phyloP scores from a whole-genome alignment of 2,797 vertebrate genomes.

The Sarcophilus harrisii region DNA sequence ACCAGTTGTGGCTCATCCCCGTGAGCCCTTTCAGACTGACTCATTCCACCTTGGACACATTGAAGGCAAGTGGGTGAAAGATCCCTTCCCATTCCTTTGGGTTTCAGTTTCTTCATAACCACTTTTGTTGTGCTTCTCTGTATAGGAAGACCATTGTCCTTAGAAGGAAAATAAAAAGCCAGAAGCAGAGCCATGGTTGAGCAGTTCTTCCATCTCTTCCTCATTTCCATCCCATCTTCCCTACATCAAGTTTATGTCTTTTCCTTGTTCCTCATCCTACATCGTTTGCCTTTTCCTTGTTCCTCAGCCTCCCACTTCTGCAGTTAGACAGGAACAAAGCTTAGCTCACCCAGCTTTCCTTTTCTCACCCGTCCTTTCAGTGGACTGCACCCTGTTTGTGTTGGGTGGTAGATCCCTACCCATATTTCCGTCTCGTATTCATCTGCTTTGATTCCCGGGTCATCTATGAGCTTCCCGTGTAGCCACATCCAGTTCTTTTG shows the following conservation, averaged over 20 bases:
- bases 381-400: accelerated
- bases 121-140: neutral
- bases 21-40: neutral
- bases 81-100: neutral
- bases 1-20: neutral
- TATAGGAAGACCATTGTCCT: neutral
- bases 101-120: neutral
- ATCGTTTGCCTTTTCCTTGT: neutral
- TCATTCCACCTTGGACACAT: neutral
- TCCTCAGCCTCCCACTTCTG: neutral
- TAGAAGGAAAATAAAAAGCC: neutral
- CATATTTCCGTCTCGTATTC: neutral
- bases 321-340: neutral
- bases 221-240: neutral
- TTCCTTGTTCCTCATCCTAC: neutral
- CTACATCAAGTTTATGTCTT: neutral
- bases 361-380: neutral
- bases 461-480: constrained; percentile 8
- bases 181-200: neutral
- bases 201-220: neutral
- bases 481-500: neutral
- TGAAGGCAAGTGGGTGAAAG: neutral
- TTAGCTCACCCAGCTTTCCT: neutral
- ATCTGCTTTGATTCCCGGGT: neutral
- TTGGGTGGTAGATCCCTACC: neutral